Conservation (phyloP, 2,888 invertebrate species). For the Sminthurides aquaticus region DNA sequence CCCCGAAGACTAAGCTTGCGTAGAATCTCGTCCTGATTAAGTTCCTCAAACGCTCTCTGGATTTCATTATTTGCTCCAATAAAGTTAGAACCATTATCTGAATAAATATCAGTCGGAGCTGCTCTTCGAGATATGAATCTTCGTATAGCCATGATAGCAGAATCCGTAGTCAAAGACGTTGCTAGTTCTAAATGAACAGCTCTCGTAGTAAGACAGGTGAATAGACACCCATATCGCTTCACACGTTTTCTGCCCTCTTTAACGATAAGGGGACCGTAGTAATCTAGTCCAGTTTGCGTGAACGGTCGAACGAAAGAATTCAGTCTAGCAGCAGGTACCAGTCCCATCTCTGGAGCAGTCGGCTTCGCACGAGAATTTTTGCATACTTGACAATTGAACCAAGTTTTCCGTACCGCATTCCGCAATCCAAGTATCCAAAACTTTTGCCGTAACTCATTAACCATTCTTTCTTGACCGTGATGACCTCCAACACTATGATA, state of each 20-base stretch:
- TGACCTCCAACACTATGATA: slow-evolving; percentile 2
- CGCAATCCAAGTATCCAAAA: slow-evolving; percentile 10
- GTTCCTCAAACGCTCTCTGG: slow-evolving; percentile 51
- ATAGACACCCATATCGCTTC: slow-evolving; percentile 16
- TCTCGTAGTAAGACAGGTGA: slow-evolving; percentile 20
- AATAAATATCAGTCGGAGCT: slow-evolving; percentile 44
- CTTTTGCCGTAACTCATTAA: slow-evolving; percentile 13
- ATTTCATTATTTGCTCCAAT: slow-evolving; percentile 47
- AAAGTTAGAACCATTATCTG: slow-evolving; percentile 48
- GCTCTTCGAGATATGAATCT: slow-evolving; percentile 43
- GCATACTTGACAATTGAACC: slow-evolving; percentile 16
- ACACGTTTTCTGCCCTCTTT: slow-evolving; percentile 5
- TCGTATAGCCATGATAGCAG: slow-evolving; percentile 13
- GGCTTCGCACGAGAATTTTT: slow-evolving; percentile 11
- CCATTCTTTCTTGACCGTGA: slow-evolving; percentile 17
- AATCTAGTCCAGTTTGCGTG: slow-evolving; percentile 22
- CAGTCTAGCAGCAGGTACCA: slow-evolving; percentile 14
- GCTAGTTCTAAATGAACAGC: slow-evolving; percentile 19
- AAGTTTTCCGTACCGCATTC: slow-evolving; percentile 13
- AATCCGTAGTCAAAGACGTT: slow-evolving; percentile 15
- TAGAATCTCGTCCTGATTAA: slow-evolving; percentile 1
- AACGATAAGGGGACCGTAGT: slow-evolving; percentile 25
- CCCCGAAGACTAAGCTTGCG: background rate
- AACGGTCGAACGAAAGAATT: slow-evolving; percentile 14
- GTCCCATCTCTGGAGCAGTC: slow-evolving; percentile 17